Conservation (phyloP, 1,140 invertebrate species). For the Centruroides vittatus region DNA sequence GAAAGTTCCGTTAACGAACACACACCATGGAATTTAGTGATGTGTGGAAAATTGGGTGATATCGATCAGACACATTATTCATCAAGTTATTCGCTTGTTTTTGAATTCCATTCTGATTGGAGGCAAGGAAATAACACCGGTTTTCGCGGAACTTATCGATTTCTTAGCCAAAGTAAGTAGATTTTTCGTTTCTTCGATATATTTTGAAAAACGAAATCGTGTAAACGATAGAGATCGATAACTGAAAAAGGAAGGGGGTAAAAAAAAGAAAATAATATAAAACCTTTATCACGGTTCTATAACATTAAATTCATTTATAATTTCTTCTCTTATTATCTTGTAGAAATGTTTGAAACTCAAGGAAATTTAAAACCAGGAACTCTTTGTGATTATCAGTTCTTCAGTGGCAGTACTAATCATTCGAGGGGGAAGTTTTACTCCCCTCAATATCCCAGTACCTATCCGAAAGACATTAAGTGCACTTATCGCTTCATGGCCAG, state of each 20-base stretch:
- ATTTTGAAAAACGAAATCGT: too few species aligned
- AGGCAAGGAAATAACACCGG: conserved; percentile 46
- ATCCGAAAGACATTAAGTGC: conserved; percentile 60
- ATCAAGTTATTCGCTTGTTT: conserved; percentile 52
- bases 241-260: too few species aligned
- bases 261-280: too few species aligned
- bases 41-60: conserved; percentile 52
- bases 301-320: too few species aligned
- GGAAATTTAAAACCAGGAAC: conserved; percentile 48
- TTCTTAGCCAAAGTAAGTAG: conserved; percentile 45
- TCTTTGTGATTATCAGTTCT: conserved; percentile 58
- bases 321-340: too few species aligned
- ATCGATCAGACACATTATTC: conserved; percentile 62
- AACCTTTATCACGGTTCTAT: too few species aligned
- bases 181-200: too few species aligned
- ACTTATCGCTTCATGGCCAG: conserved; percentile 50
- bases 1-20: conserved; percentile 57
- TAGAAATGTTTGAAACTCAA: conserved; percentile 42
- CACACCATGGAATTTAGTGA: conserved; percentile 53
- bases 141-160: conserved; percentile 61
- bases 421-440: conserved; percentile 59
- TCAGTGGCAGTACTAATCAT: conserved; percentile 43
- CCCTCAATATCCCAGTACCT: conserved; percentile 65
- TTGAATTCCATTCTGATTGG: conserved; percentile 60
- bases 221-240: too few species aligned